Percentiles rank a stretch among this genome's conserved stretches.
Evolutionary conservation across 1,140 invertebrate species (phyloP).

Genomic region (Ceratina calcarata): DNA sequence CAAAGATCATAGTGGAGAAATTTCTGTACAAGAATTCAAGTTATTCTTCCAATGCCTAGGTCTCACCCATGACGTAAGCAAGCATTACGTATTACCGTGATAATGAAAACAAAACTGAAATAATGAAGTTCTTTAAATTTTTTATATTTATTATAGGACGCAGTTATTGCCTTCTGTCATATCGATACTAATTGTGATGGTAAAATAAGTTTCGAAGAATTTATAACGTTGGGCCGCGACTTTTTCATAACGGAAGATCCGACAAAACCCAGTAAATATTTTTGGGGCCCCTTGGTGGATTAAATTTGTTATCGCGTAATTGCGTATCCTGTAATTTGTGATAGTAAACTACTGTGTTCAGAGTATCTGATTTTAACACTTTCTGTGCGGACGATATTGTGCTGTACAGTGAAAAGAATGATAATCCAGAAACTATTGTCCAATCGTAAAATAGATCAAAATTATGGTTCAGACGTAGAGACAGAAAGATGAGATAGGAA

Average conservation of each 20-base stretch:
- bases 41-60: constrained; percentile 90
- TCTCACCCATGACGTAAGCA: constrained; percentile 84
- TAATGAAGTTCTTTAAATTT: neutral
- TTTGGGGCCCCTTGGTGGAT: constrained; percentile 89
- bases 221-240: constrained; percentile 88
- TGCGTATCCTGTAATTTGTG: constrained; percentile 47
- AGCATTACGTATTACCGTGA: neutral
- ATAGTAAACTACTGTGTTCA: constrained; percentile 45
- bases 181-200: constrained; percentile 90
- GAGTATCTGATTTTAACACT: no score
- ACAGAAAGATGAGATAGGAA: no score
- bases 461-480: no score
- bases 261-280: constrained; percentile 88
- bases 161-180: constrained; percentile 86
- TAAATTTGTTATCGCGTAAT: constrained; percentile 54
- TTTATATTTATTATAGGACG: constrained; percentile 78
- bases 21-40: constrained; percentile 90
- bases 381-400: no score
- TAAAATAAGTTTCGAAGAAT: constrained; percentile 87
- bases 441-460: no score
- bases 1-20: constrained; percentile 88
- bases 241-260: constrained; percentile 90
- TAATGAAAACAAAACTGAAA: constrained; percentile 12
- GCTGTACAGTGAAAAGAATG: no score
- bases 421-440: no score